Conservation (phyloP, 2,797 vertebrate genomes). For the Zenarchopterus dispar region DNA sequence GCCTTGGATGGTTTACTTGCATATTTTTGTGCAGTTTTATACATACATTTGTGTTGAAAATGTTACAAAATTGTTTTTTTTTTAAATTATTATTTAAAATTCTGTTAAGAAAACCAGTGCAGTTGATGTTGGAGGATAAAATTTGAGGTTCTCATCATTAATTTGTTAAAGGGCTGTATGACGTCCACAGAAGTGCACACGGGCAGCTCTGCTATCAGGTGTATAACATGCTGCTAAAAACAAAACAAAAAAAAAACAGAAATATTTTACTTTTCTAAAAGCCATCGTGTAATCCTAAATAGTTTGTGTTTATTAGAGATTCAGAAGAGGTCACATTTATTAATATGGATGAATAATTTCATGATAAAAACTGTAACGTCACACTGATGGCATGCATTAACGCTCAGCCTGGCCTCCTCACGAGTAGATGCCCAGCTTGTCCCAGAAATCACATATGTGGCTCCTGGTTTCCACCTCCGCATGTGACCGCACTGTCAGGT, state of each 20-base stretch:
- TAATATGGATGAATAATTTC: background rate
- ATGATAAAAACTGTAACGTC: background rate
- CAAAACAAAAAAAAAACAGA: background rate
- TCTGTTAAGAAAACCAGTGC: too few species aligned
- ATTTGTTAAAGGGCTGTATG: background rate
- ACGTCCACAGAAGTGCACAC: background rate
- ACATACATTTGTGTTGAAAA: too few species aligned
- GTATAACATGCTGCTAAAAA: background rate
- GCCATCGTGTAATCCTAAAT: background rate
- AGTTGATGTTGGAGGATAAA: too few species aligned
- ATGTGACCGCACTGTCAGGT: conserved; percentile 76
- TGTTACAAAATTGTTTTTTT: too few species aligned
- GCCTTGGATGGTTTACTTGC: too few species aligned
- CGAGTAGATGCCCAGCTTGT: conserved; percentile 78
- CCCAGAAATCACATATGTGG: conserved; percentile 83
- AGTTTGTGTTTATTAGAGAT: too few species aligned
- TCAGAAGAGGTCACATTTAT: background rate
- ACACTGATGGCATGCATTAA: conserved; percentile 3
- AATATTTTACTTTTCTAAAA: background rate
- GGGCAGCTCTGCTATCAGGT: too few species aligned
- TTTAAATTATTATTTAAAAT: too few species aligned
- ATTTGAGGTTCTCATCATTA: background rate
- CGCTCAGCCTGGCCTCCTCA: background rate
- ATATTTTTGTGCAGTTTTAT: too few species aligned
- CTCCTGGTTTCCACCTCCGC: conserved; percentile 67